Evolutionary conservation across 1,140 invertebrate species (phyloP).

Genomic region (Drosophila takahashii): DNA sequence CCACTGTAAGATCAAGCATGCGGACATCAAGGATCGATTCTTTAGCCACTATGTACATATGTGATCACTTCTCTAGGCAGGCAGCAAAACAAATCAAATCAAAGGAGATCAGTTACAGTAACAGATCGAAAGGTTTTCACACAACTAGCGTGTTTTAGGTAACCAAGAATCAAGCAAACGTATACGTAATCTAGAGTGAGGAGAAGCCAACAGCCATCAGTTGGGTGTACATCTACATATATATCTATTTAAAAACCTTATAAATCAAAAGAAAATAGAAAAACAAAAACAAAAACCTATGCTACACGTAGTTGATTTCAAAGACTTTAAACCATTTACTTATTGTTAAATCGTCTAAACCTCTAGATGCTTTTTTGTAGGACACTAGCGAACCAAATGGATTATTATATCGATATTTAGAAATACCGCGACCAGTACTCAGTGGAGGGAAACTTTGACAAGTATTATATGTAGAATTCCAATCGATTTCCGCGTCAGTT

Average conservation of each 20-base stretch:
- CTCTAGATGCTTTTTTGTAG: conserved; percentile 72
- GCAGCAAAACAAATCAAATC: conserved; percentile 43
- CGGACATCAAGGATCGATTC: conserved; percentile 85
- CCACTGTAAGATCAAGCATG: conserved; percentile 89
- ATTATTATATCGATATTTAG: conserved; percentile 29
- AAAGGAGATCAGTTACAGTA: conserved; percentile 25
- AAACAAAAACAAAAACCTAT: conserved; percentile 20
- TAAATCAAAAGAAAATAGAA: neutral
- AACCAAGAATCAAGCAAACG: conserved; percentile 34
- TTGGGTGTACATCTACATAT: conserved; percentile 45
- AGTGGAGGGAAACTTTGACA: conserved; percentile 69
- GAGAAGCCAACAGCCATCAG: conserved; percentile 34
- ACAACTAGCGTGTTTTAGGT: conserved; percentile 29
- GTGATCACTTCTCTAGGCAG: conserved; percentile 85
- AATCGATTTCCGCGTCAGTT: conserved; percentile 47
- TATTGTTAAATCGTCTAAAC: conserved; percentile 65
- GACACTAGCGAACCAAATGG: conserved; percentile 37
- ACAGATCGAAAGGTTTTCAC: conserved; percentile 35
- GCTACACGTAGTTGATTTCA: conserved; percentile 65
- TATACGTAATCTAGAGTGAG: conserved; percentile 53
- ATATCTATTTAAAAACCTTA: conserved; percentile 29
- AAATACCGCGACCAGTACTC: conserved; percentile 76
- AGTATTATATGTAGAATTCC: conserved; percentile 83
- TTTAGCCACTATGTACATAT: conserved; percentile 85
- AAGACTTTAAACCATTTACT: conserved; percentile 61